Conservation (phyloP, 1,140 invertebrate species). For the Ceratina calcarata region DNA sequence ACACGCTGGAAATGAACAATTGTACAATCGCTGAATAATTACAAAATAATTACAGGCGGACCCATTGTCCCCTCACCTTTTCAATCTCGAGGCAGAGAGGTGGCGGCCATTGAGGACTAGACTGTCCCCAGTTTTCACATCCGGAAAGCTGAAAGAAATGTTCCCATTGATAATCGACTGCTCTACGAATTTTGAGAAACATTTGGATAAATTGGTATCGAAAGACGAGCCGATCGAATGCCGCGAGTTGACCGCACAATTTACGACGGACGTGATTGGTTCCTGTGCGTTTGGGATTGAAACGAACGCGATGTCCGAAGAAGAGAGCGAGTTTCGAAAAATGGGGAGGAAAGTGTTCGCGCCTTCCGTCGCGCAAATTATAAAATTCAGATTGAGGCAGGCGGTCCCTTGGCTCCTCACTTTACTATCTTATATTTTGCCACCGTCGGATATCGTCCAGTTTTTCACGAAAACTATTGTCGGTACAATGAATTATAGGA, state of each 20-base stretch:
- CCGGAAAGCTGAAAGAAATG: conserved; percentile 37
- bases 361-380: conserved; percentile 76
- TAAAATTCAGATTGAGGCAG: conserved; percentile 62
- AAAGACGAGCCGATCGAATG: conserved; percentile 73
- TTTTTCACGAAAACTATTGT: conserved; percentile 79
- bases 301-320: conserved; percentile 77
- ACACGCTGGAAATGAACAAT: neutral
- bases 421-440: conserved; percentile 51
- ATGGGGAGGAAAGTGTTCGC: conserved; percentile 71
- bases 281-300: conserved; percentile 70
- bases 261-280: conserved; percentile 81
- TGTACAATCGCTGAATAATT: neutral
- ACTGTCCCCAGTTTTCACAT: conserved; percentile 73
- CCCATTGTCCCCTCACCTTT: conserved; percentile 69
- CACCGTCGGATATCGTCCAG: conserved; percentile 69
- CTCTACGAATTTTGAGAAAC: conserved; percentile 70
- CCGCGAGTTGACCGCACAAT: conserved; percentile 77
- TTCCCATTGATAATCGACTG: conserved; percentile 69
- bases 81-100: conserved; percentile 68
- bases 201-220: conserved; percentile 66
- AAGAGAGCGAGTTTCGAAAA: conserved; percentile 77
- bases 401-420: conserved; percentile 61
- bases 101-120: conserved; percentile 81
- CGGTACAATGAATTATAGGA: conserved; percentile 78
- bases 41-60: no score